Evolutionary conservation across 2,888 invertebrate species (phyloP).

Genomic region (Catocala nupta): DNA sequence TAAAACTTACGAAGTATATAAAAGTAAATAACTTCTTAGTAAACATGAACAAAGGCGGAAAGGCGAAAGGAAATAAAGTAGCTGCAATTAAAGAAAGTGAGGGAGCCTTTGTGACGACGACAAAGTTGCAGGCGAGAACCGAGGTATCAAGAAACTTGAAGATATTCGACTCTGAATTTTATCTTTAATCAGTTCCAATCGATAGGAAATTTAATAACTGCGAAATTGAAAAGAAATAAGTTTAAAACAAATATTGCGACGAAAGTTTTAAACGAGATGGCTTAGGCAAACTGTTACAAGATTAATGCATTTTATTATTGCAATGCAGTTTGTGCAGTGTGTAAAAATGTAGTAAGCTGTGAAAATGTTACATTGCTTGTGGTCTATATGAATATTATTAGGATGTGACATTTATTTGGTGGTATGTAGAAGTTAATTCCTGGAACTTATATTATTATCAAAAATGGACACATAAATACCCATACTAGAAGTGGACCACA

Average conservation of each 20-base stretch:
- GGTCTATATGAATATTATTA: no score
- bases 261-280: constrained; percentile 8
- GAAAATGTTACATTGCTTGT: no score
- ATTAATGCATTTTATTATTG: neutral
- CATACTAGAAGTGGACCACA: no score
- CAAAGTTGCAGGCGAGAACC: constrained; percentile 40
- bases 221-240: constrained; percentile 21
- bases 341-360: no score
- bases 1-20: constrained; percentile 1
- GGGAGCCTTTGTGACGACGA: constrained; percentile 34
- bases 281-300: neutral
- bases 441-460: no score
- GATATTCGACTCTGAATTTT: constrained; percentile 40
- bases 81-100: constrained; percentile 46
- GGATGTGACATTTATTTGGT: no score
- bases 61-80: constrained; percentile 43
- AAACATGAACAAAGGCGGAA: constrained; percentile 31
- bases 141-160: constrained; percentile 40
- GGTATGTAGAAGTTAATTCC: no score
- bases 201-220: constrained; percentile 35
- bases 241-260: constrained; percentile 6
- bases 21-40: constrained; percentile 20
- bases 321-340: no score
- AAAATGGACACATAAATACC: no score
- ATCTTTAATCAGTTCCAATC: constrained; percentile 39